Evolutionary conservation across 2,888 invertebrate species (phyloP).

Genomic region (Spilosoma lubricipeda): DNA sequence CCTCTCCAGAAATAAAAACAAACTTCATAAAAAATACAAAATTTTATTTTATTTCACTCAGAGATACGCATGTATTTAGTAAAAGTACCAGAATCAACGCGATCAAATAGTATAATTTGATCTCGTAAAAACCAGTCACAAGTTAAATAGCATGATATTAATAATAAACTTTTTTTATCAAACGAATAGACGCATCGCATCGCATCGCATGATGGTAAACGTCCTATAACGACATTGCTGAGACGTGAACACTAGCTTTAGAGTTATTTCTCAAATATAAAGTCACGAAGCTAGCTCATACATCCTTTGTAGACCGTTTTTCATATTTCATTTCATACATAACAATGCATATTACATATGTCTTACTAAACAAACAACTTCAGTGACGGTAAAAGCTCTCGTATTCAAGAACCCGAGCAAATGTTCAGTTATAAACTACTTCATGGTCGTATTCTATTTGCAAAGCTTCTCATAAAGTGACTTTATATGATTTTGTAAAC

Average conservation of each 20-base stretch:
- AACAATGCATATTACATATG: not conserved
- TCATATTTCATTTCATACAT: not conserved
- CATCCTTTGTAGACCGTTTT: not conserved
- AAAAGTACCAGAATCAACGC: too few species aligned
- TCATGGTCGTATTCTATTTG: conserved; percentile 7
- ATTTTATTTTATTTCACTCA: too few species aligned
- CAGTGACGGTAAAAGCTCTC: not conserved
- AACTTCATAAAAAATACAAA: too few species aligned
- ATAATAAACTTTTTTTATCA: too few species aligned
- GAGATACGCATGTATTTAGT: too few species aligned
- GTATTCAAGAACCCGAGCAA: conserved; percentile 5
- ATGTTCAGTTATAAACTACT: not conserved
- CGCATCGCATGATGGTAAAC: too few species aligned
- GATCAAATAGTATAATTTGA: not conserved
- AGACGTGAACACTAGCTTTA: too few species aligned
- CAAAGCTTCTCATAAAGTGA: conserved; percentile 1
- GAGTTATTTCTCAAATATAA: too few species aligned
- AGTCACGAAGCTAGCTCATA: not conserved
- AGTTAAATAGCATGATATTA: too few species aligned
- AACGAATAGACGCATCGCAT: too few species aligned
- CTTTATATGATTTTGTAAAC: conserved; percentile 4
- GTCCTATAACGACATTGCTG: not conserved
- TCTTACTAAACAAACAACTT: not conserved
- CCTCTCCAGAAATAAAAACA: too few species aligned
- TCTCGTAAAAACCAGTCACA: not conserved